These are phyloP conservation scores for Cottus gobio DNA, from an alignment of 2,113 vertebrate species.

Conservation along the genomic window DNA sequence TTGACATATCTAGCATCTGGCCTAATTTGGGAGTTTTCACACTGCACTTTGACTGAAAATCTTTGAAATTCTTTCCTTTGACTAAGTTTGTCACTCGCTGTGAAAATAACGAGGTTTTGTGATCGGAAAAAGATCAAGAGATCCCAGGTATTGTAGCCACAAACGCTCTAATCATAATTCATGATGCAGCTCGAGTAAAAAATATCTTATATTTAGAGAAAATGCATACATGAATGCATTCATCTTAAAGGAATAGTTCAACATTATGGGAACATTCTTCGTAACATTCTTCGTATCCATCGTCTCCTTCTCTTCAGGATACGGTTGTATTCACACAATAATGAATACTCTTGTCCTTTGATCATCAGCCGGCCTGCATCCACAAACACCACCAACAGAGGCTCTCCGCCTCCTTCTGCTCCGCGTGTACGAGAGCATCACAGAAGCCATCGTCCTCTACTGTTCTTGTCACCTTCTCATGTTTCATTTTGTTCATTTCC, in stretches of 20 bases:
- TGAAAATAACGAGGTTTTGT: slow-evolving; percentile 48
- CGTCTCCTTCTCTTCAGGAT: slow-evolving; percentile 18
- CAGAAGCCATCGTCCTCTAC: not conserved
- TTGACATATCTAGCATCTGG: not conserved
- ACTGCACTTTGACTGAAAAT: slow-evolving; percentile 21
- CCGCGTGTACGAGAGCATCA: not conserved
- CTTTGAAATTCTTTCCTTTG: slow-evolving; percentile 33
- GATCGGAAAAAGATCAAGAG: slow-evolving; percentile 30
- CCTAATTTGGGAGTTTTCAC: slow-evolving; percentile 28
- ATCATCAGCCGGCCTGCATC: no score
- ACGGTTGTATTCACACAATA: not conserved
- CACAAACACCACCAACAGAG: not conserved
- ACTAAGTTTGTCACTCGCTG: slow-evolving; percentile 17
- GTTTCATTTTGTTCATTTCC: no score
- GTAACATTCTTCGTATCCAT: no score
- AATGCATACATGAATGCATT: not conserved
- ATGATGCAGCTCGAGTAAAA: slow-evolving; percentile 39
- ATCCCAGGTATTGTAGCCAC: slow-evolving; percentile 26
- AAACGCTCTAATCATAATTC: slow-evolving; percentile 7
- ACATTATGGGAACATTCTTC: not conserved
- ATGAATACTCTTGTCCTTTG: slow-evolving; percentile 1
- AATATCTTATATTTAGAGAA: not conserved
- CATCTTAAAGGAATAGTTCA: not conserved
- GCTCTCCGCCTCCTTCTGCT: not conserved
- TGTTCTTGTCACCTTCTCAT: not conserved